A percentile compares a stretch with the other conserved stretches of the same genome.
These are phyloP conservation scores for Andricus quercusramuli DNA, from an alignment of 2,888 invertebrate genomes.

Conservation along the genomic window DNA sequence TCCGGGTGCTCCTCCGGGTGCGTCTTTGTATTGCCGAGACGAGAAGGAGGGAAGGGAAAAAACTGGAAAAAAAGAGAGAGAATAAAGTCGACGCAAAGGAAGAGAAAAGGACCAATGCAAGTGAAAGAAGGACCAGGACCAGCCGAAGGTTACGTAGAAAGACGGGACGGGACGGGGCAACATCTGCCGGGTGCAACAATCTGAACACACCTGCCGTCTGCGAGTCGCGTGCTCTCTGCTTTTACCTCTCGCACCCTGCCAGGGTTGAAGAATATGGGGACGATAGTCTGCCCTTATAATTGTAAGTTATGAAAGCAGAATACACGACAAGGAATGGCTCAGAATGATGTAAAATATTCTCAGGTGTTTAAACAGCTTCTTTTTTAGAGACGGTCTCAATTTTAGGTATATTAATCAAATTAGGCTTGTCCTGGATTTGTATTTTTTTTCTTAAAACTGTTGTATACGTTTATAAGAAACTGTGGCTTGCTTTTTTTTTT, in stretches of 20 bases:
- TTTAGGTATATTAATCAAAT: neutral
- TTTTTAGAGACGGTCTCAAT: neutral
- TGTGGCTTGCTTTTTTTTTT: too few relatives aligned
- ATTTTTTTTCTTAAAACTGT: neutral
- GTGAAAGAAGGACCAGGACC: constrained; percentile 48
- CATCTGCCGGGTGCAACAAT: constrained; percentile 77
- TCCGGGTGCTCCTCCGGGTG: neutral
- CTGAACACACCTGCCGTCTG: constrained; percentile 77
- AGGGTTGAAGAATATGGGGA: constrained; percentile 23
- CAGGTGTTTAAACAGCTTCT: neutral
- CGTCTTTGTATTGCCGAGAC: neutral
- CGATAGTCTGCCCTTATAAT: constrained; percentile 7
- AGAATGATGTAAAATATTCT: constrained; percentile 1
- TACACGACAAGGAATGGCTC: neutral
- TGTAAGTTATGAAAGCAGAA: neutral
- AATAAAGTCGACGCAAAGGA: constrained; percentile 44
- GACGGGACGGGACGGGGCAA: constrained; percentile 63
- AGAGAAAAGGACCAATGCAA: constrained; percentile 43
- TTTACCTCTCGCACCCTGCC: constrained; percentile 10
- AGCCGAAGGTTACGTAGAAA: constrained; percentile 14
- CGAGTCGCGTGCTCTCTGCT: constrained; percentile 73
- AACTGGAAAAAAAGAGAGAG: constrained; percentile 43
- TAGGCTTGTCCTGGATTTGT: neutral
- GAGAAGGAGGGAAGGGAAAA: constrained; percentile 30
- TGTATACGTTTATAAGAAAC: neutral